Percentiles rank a stretch among this genome's conserved stretches.
phyloP scores from a whole-genome alignment of 2,888 invertebrate genomes.

The Carterocephalus palaemon region DNA sequence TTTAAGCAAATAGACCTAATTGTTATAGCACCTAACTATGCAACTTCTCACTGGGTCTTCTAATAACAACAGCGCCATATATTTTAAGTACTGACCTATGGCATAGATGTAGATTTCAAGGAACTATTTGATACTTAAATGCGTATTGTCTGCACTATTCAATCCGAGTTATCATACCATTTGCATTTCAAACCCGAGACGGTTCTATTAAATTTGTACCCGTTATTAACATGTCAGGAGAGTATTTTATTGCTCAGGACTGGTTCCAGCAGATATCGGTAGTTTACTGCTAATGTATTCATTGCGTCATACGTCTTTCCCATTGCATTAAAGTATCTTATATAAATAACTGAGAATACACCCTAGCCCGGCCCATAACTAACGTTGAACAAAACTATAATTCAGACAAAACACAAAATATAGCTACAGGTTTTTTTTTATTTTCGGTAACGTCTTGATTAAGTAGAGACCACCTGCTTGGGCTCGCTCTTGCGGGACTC shows the following conservation, averaged over 20 bases:
- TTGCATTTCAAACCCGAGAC: conserved; percentile 18
- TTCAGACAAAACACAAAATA: conserved; percentile 69
- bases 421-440: conserved; percentile 61
- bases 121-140: conserved; percentile 7
- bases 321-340: conserved; percentile 66
- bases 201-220: conserved; percentile 52
- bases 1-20: too few relatives aligned
- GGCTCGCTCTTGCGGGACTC: conserved; percentile 56
- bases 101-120: too few relatives aligned
- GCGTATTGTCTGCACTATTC: conserved; percentile 2
- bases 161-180: conserved; percentile 12
- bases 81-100: too few relatives aligned
- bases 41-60: too few relatives aligned
- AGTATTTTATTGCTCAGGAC: conserved; percentile 58
- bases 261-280: conserved; percentile 49
- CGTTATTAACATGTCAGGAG: conserved; percentile 62
- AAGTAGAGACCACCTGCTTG: conserved; percentile 77
- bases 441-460: conserved; percentile 78
- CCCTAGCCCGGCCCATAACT: conserved; percentile 59
- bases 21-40: too few relatives aligned
- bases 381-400: conserved; percentile 64
- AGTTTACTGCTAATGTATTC: conserved; percentile 74
- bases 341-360: conserved; percentile 67
- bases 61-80: too few relatives aligned
- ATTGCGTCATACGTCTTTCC: conserved; percentile 70